Percentiles rank a stretch among this genome's conserved stretches.
These are phyloP conservation scores for Andrena chrysosceles DNA, from an alignment of 2,888 invertebrate species.

Conservation along the genomic window DNA sequence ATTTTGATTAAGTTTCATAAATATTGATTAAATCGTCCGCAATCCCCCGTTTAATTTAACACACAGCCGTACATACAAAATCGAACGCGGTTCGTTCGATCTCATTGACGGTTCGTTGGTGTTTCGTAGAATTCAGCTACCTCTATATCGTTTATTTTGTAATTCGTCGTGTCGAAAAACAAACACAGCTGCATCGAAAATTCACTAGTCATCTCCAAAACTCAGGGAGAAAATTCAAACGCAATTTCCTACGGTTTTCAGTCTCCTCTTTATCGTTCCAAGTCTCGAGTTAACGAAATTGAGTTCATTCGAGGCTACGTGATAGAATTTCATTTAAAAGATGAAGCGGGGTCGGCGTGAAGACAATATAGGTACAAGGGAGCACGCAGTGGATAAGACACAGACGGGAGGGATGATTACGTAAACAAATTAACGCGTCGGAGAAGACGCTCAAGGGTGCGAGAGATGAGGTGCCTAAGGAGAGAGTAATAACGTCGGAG, in stretches of 20 bases:
- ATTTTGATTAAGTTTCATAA: slow-evolving; percentile 55
- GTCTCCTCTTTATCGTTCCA: slow-evolving; percentile 26
- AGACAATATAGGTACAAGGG: slow-evolving; percentile 20
- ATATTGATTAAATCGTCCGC: slow-evolving; percentile 55
- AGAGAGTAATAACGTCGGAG: slow-evolving; percentile 12
- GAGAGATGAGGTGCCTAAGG: not conserved
- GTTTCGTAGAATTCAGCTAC: not conserved
- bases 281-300: slow-evolving; percentile 62
- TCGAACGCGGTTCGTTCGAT: not conserved
- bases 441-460: slow-evolving; percentile 17
- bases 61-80: not conserved
- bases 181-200: not conserved
- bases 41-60: slow-evolving; percentile 30
- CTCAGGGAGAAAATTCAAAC: not conserved
- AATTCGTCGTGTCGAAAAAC: not conserved
- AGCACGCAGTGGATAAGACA: slow-evolving; percentile 33
- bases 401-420: slow-evolving; percentile 65
- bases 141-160: not conserved
- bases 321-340: slow-evolving; percentile 36
- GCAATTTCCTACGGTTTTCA: slow-evolving; percentile 42
- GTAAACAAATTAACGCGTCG: slow-evolving; percentile 74
- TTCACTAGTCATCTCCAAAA: not conserved
- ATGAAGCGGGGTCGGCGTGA: slow-evolving; percentile 9
- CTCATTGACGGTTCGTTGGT: not conserved
- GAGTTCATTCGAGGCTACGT: slow-evolving; percentile 27